Base-by-base conservation (phyloP, 1,140 invertebrate species). In the Drosophila funebris region DNA sequence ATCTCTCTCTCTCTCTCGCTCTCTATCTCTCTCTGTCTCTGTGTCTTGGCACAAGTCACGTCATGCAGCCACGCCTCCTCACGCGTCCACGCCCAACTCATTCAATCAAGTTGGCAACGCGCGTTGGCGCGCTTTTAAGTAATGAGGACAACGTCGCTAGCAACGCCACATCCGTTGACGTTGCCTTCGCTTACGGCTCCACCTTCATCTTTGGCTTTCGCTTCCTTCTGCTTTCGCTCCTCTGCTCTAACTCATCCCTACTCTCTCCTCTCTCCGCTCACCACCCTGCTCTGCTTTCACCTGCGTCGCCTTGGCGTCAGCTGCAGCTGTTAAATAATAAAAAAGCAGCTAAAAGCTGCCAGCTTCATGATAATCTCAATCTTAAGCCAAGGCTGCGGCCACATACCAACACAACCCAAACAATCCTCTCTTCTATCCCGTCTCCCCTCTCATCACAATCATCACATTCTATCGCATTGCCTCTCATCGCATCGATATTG, bases 71-170 rank as follows among this genome's bases (percentile, higher is more conserved):
- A 60, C 44, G 33, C 33, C 68, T 31, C 13, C 39, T 3, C 13
- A 4, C n/a, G 3, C n/a, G n/a, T 16, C 1, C 0, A 29, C 61
- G 31, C 61, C 43, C 68, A 71, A 66, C 43, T 57, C 61, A 71
- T 71, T 71, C 68, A 71, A 71, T 71, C 68, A 71, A 69, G 58
- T 52, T 53, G 66, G 66, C 57, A 69, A 70, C 61, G 68, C 53
- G 63, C 68, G 60, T 57, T 64, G 68, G 68, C 68, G 61, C 61
- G 43, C 68, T 71, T 71, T 71, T 71, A 71, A 71, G 68, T 71
- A 71, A 71, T 71, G 68, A 71, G 68, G 33, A 71, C 61, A 66
- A 50, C 68, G 50, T 70, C 67, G 58, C 48, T 48, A 62, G 37
- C 66, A 46, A 37, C 11, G 54, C 64, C 67, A 36, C 66, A 69